Conservation (phyloP, 2,888 invertebrate species). For the Ectropis crepuscularia region DNA sequence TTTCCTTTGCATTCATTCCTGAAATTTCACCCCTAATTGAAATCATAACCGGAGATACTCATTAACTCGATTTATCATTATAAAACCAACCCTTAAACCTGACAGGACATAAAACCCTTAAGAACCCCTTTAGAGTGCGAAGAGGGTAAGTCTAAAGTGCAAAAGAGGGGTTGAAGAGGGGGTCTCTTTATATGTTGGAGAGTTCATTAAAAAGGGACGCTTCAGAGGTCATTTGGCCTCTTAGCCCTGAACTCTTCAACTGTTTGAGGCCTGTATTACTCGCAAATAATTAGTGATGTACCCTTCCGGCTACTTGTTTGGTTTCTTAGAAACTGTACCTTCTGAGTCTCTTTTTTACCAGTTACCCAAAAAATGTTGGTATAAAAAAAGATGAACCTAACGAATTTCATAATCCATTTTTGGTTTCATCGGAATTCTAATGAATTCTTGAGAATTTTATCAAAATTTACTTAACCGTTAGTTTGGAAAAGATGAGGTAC, state of each 20-base stretch:
- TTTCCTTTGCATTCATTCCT: slow-evolving; percentile 14
- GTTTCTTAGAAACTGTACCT: too few relatives aligned
- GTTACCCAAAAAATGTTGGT: too few relatives aligned
- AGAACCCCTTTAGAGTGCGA: slow-evolving; percentile 25
- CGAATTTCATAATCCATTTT: too few relatives aligned
- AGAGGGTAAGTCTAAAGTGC: slow-evolving; percentile 31
- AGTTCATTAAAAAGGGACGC: slow-evolving; percentile 47
- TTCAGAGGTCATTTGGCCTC: slow-evolving; percentile 34
- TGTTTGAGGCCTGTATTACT: slow-evolving; percentile 38
- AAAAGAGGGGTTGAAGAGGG: slow-evolving; percentile 26
- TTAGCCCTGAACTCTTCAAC: slow-evolving; percentile 40
- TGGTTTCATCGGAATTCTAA: too few relatives aligned
- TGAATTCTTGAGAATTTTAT: too few relatives aligned
- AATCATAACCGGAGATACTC: slow-evolving; percentile 32
- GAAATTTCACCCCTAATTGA: slow-evolving; percentile 26
- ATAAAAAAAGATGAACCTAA: too few relatives aligned
- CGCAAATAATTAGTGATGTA: slow-evolving; percentile 22
- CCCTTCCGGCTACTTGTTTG: slow-evolving; percentile 1
- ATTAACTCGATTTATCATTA: slow-evolving; percentile 35
- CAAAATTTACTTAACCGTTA: too few relatives aligned
- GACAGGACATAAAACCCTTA: slow-evolving; percentile 27
- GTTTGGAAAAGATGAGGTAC: too few relatives aligned
- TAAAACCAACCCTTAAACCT: slow-evolving; percentile 25
- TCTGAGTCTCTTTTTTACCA: too few relatives aligned
- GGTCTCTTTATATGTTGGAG: slow-evolving; percentile 39